These are phyloP conservation scores for Nestor notabilis DNA, from an alignment of 2,113 vertebrate species.

Conservation along the genomic window DNA sequence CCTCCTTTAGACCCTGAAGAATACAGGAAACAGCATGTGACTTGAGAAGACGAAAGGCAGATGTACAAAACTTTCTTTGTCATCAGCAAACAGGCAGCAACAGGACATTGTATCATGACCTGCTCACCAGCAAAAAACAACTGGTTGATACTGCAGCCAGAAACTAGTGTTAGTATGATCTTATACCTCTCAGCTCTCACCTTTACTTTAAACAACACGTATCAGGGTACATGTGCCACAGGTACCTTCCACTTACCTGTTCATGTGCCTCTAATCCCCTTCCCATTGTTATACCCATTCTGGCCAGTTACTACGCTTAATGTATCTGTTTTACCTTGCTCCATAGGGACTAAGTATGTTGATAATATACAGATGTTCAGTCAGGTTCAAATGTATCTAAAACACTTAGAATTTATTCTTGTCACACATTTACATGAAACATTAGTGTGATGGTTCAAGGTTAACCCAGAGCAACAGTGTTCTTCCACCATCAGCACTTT, in stretches of 20 bases:
- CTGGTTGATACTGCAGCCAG: background rate
- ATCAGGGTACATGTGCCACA: background rate
- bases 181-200: background rate
- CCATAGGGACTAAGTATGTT: background rate
- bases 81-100: background rate
- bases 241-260: background rate
- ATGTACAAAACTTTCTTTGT: background rate
- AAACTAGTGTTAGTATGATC: background rate
- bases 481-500: conserved; percentile 12
- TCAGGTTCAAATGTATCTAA: background rate
- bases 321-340: background rate
- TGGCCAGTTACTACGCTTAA: background rate
- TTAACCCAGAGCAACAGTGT: background rate
- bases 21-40: background rate
- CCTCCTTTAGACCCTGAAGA: background rate
- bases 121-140: background rate
- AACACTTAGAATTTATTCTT: background rate
- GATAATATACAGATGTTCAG: background rate
- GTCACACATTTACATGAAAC: background rate
- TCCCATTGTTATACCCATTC: background rate
- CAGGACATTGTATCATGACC: too few species aligned
- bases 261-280: background rate
- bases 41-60: background rate
- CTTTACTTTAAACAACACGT: background rate
- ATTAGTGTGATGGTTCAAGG: background rate